Base-by-base conservation (phyloP, 2,797 vertebrate genomes). In the Clarias fuscus region DNA sequence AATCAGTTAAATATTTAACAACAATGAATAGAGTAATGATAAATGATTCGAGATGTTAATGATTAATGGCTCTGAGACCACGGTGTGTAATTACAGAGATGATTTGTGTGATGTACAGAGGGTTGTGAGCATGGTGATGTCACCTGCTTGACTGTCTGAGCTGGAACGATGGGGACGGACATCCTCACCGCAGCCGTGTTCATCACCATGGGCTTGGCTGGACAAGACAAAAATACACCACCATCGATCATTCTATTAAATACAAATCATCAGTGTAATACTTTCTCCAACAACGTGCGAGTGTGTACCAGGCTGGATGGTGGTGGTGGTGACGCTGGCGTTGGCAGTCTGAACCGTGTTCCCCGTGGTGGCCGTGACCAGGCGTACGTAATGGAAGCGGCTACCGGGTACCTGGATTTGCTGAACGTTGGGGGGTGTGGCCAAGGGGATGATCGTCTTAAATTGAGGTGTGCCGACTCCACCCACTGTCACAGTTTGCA, bases 361-460 rank as follows among this genome's bases (percentile, higher is more conserved):
- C 8, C 96, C 96, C 11, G 98, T 98, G 24, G 97, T 97, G 43
- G 98, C 95, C 2, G 98, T 98, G 90, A 99, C 98, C 0, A 99
- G 96, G 59, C 98, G 97, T 84, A 99, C 98, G 84, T 99, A 99
- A 93, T 99, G 98, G 91, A 99, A 99, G 90, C 98, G 95, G 95
- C 97, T 99, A 82, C 98, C 98, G 33, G 98, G 98, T 85, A 99
- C 98, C 96, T 99, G 98, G 89, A 99, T 99, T 92, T 98, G 98
- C 92, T 99, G 98, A 89, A 99, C 97, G 30, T 98, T 99, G 2
- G 97, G 95, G 88, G 97, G 97, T 27, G 96, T 96, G 90, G 96
- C 93, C 94, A 99, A 93, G 1, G 98, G 98, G 94, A 99, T 98
- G 93, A 99, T 97, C 88, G 97, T 97, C 95, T 99, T 99, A 93